Base-by-base conservation (phyloP, 1,140 invertebrate genomes). In the Mylabris phalerata region DNA sequence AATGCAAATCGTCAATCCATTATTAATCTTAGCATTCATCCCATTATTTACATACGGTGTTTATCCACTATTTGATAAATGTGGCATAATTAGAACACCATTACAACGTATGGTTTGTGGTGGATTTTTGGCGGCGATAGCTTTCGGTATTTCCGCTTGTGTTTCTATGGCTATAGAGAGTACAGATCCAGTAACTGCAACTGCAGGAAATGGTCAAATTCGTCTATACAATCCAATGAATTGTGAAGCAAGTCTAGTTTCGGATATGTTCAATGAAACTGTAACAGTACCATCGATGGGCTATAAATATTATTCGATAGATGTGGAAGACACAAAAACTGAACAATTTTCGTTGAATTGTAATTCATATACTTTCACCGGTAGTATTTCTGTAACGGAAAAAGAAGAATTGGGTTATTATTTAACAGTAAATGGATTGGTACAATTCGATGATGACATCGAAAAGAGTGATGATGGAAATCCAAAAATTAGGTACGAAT, bases 11-110 rank as follows among this genome's bases (percentile, higher is more conserved):
- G 69, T 95, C 1, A 95, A 94, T 72, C 90, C 94, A 0, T 69
- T 97, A 1, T 75, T 95, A 3, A 92, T 97, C 46, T 70, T 98
- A 1, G 68, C 84, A 1, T 83, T 96, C 42, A 94, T 98, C 64
- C 93, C 95, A 0, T 47, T 97, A 0, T 94, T 95, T 70, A 88
- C 96, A 64, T 82, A 78, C 66, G 67, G 75, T 7, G 66, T 89
- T 2, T 90, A 89, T 70, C 80, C 80, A 0, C 65, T 69, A 10
- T 69, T 81, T 19, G 71, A 68, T 73, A 83, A 56, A 72, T 82
- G 54, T 72, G 73, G 80, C 44, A 77, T 83, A 57, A 76, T 90
- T 3, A 83, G 76, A 25, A 75, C 77, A 1, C 89, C 90, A 0
- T 71, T 95, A 25, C 85, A 90, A 61, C 84, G 89, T 71, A 83